phyloP scores from a whole-genome alignment of 2,113 vertebrate genomes.

The Turnix velox region DNA sequence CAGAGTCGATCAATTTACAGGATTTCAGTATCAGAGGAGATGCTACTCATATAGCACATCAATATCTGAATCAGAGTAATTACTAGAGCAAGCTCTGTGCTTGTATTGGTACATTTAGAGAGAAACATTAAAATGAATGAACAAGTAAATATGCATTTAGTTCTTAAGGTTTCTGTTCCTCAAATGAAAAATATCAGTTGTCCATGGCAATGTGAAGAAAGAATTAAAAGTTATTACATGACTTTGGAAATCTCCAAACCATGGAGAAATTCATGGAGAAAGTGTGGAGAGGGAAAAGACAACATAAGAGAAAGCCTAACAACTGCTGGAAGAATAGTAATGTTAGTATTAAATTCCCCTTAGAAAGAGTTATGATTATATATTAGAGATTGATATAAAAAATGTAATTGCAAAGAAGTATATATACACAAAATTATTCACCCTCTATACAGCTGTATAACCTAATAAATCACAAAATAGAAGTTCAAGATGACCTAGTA shows the following conservation, averaged over 20 bases:
- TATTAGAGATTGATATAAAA: not conserved
- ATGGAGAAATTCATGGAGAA: not conserved
- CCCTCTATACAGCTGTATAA: not conserved
- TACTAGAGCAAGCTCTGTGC: not conserved
- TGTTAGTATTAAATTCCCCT: not conserved
- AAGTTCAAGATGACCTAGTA: not conserved
- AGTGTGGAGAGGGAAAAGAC: not conserved
- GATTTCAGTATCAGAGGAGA: not conserved
- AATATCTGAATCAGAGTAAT: not conserved
- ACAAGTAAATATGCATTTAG: not conserved
- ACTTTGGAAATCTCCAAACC: not conserved
- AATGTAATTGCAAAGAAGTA: not conserved
- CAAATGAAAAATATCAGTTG: not conserved
- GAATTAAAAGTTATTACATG: not conserved
- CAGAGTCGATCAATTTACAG: not conserved
- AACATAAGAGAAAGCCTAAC: not conserved
- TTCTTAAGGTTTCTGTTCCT: not conserved
- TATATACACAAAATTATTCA: not conserved
- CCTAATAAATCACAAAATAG: not conserved
- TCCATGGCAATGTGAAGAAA: not conserved
- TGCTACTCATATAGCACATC: not conserved
- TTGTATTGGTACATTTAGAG: not conserved
- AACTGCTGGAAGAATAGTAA: not conserved
- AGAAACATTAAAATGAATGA: not conserved
- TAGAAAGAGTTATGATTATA: not conserved